These are phyloP conservation scores for Meandrusa payeni DNA, from an alignment of 2,888 invertebrate genomes.

Conservation along the genomic window DNA sequence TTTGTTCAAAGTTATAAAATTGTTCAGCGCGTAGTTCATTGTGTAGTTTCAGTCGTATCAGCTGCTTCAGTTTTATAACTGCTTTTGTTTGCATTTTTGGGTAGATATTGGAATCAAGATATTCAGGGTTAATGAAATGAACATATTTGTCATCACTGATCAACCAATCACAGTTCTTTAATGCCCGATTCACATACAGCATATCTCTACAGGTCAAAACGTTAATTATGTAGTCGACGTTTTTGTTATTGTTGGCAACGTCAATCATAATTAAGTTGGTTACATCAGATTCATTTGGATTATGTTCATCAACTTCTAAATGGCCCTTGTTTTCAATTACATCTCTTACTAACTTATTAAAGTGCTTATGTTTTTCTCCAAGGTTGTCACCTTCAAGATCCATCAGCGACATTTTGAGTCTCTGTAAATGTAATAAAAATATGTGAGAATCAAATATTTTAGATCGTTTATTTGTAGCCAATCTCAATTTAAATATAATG, in stretches of 20 bases:
- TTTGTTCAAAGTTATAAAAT: constrained; percentile 49
- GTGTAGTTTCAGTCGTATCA: constrained; percentile 51
- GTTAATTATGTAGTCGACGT: constrained; percentile 50
- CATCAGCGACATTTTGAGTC: background rate
- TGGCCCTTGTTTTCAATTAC: constrained; percentile 28
- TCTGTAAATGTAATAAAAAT: constrained; percentile 13
- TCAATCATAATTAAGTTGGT: constrained; percentile 56
- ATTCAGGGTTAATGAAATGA: constrained; percentile 56
- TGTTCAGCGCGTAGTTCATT: constrained; percentile 50
- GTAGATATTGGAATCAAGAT: constrained; percentile 45
- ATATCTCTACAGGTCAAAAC: constrained; percentile 52
- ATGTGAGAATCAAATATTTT: no score
- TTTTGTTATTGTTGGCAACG: constrained; percentile 44
- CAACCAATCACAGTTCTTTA: constrained; percentile 56
- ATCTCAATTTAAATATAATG: no score
- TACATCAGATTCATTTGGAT: constrained; percentile 41
- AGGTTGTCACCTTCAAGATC: constrained; percentile 41
- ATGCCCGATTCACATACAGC: constrained; percentile 54
- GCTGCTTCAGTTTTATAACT: constrained; percentile 48
- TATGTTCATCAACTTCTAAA: constrained; percentile 22
- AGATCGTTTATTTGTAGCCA: no score
- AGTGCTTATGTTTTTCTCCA: constrained; percentile 46
- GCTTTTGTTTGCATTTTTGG: constrained; percentile 56
- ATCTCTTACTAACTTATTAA: constrained; percentile 45
- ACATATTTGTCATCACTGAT: constrained; percentile 51